These are phyloP conservation scores for Sebastes dallii DNA, from an alignment of 2,797 vertebrate species.

Conservation along the genomic window DNA sequence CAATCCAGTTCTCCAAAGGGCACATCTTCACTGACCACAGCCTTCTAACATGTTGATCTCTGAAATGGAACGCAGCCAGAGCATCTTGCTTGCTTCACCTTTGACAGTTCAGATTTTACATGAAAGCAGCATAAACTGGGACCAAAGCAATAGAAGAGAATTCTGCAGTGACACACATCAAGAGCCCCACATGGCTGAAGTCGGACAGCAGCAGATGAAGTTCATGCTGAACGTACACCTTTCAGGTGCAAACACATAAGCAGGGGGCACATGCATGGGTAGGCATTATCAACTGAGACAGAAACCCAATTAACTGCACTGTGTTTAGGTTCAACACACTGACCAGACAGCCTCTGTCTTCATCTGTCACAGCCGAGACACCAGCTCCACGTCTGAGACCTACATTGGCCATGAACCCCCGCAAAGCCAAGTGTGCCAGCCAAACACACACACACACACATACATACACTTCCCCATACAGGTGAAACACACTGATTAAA, in stretches of 20 bases:
- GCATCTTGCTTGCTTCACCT: background rate
- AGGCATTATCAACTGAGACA: background rate
- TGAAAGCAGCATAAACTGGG: background rate
- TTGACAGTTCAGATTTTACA: background rate
- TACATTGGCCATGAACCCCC: background rate
- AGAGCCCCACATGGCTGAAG: background rate
- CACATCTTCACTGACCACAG: background rate
- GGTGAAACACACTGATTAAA: constrained; percentile 20
- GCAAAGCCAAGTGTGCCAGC: constrained; percentile 18
- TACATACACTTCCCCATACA: background rate
- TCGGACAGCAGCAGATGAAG: background rate
- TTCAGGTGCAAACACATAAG: too few relatives aligned
- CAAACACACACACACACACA: background rate
- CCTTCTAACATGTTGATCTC: too few relatives aligned
- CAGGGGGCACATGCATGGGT: background rate
- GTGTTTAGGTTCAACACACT: constrained; percentile 14
- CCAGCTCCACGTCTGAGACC: background rate
- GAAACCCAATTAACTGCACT: constrained; percentile 3
- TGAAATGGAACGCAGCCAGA: background rate
- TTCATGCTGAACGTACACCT: background rate
- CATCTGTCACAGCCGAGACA: background rate
- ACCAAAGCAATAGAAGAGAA: background rate
- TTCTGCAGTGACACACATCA: background rate
- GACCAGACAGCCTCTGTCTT: constrained; percentile 2
- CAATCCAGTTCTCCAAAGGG: background rate